Base-by-base conservation (phyloP, 2,113 vertebrate species). In the Furnarius figulus region DNA sequence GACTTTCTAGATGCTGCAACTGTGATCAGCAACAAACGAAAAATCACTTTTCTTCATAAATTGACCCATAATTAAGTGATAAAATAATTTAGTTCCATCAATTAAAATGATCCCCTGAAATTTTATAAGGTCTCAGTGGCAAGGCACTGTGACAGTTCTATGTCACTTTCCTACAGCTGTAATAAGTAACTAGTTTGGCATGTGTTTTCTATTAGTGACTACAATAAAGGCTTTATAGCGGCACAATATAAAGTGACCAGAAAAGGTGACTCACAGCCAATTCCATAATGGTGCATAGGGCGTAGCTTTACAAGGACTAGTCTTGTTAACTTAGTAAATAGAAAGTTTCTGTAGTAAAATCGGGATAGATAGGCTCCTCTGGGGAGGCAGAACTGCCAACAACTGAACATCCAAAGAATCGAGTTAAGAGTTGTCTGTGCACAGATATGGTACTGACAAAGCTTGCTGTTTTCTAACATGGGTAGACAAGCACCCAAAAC, bases 61-160 rank as follows among this genome's bases (percentile, higher is more conserved):
- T 39, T 97, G 93, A 91, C 92, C 95, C 66, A 93, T 96, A 98
- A 97, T 97, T 97, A 95, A 94, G 92, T 89, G 82, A 97, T 97
- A 96, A 97, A 98, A 97, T 96, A 89, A 96, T 97, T 97, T 97
- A 95, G 82, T 93, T 97, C 56, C 90, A 93, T 84, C 93, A 96
- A 81, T 97, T 97, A 95, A 85, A 97, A 92, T 96, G 59, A 68
- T 83, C 85, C 55, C 63, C 87, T 61, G 84, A 95, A 91, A 91
- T 97, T 93, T 98, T 95, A 91, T 73, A 85, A 83, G 78, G 7
- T 80, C 81, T 97, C 95, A 97, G 73, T 77, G 71, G 46, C 46
- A 73, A 97, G 93, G 89, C 91, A 93, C 62, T 2, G 19, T 65
- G 91, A 75, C 77, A 96, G 95, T 89, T 97, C 97, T 93, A 91